These are phyloP conservation scores for Riptortus pedestris DNA, from an alignment of 1,140 invertebrate species.

Conservation along the genomic window DNA sequence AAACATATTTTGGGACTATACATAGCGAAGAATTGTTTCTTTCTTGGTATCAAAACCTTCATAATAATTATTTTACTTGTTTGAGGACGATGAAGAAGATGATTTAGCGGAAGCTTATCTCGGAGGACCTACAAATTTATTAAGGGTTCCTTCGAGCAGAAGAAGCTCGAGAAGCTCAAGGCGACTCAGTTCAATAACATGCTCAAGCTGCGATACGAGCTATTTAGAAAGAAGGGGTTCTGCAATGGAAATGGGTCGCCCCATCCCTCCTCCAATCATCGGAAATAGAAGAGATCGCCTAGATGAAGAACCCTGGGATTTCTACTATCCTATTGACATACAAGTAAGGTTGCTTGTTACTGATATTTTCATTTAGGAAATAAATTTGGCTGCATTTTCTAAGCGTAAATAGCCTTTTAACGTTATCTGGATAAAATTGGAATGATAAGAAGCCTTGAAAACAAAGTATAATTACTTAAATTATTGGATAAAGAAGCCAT, in stretches of 20 bases:
- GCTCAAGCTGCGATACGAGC: slow-evolving; percentile 67
- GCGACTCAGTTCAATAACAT: slow-evolving; percentile 64
- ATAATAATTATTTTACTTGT: too few relatives aligned
- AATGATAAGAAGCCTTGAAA: too few relatives aligned
- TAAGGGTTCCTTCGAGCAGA: slow-evolving; percentile 32
- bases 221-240: slow-evolving; percentile 66
- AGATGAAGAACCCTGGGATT: slow-evolving; percentile 44
- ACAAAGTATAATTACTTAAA: too few relatives aligned
- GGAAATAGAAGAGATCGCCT: slow-evolving; percentile 23
- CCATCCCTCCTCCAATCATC: slow-evolving; percentile 42
- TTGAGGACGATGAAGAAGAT: slow-evolving; percentile 43
- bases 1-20: too few relatives aligned
- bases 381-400: too few relatives aligned
- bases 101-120: slow-evolving; percentile 64
- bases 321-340: slow-evolving; percentile 61
- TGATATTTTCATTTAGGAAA: too few relatives aligned
- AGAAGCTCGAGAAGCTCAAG: slow-evolving; percentile 47
- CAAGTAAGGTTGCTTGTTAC: slow-evolving; percentile 42
- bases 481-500: too few relatives aligned
- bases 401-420: too few relatives aligned
- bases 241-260: slow-evolving; percentile 56
- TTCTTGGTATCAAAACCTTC: too few relatives aligned
- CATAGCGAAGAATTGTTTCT: too few relatives aligned
- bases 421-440: too few relatives aligned
- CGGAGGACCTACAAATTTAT: slow-evolving; percentile 44